These are phyloP conservation scores for Galbula dea DNA, from an alignment of 2,113 vertebrate genomes.

Conservation along the genomic window DNA sequence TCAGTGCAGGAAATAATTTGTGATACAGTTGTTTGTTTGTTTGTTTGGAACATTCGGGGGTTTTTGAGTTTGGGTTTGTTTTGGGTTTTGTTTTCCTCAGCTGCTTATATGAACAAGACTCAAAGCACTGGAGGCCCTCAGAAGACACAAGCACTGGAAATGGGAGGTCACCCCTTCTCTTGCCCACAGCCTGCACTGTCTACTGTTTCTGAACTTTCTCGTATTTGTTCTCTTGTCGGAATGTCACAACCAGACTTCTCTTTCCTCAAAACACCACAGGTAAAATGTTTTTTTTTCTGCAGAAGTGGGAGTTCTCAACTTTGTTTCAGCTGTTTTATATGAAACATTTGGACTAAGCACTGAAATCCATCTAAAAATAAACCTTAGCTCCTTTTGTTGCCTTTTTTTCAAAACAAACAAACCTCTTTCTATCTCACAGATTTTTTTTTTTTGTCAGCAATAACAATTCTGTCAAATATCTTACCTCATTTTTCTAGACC, in stretches of 20 bases:
- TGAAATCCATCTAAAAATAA: not conserved
- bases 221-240: constrained; percentile 82
- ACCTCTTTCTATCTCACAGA: not conserved
- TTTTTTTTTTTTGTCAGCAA: not conserved
- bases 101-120: constrained; percentile 81
- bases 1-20: not conserved
- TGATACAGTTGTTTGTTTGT: not conserved
- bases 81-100: constrained; percentile 53
- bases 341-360: not conserved
- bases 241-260: constrained; percentile 92
- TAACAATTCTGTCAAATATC: not conserved
- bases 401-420: not conserved
- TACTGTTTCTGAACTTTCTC: constrained; percentile 84
- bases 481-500: constrained; percentile 73
- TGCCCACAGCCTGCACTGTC: constrained; percentile 67
- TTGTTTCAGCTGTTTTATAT: not conserved
- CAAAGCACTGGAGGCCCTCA: constrained; percentile 54
- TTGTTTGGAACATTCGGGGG: too few relatives aligned
- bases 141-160: constrained; percentile 53
- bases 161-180: constrained; percentile 49
- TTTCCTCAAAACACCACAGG: constrained; percentile 88
- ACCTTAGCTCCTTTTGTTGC: not conserved
- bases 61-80: too few relatives aligned
- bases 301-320: not conserved
- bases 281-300: constrained; percentile 39